Evolutionary conservation across 2,113 vertebrate species (phyloP).

Genomic region (Spheniscus mendiculus): DNA sequence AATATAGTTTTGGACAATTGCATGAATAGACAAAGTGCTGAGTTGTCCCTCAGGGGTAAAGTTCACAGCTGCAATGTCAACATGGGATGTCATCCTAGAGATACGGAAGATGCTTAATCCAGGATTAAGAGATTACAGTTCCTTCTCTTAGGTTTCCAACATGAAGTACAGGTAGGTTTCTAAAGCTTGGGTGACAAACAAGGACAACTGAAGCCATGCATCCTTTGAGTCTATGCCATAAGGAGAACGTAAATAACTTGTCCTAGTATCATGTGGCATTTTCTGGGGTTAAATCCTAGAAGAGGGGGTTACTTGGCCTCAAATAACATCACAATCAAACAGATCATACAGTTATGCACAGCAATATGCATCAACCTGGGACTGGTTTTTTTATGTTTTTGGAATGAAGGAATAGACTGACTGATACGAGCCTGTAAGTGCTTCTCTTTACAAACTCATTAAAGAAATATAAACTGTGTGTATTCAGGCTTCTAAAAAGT

Average conservation of each 20-base stretch:
- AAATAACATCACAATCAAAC: not conserved
- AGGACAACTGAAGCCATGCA: not conserved
- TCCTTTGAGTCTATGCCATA: not conserved
- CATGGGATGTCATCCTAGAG: not conserved
- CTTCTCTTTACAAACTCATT: not conserved
- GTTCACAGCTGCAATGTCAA: not conserved
- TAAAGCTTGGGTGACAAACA: not conserved
- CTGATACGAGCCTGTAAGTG: not conserved
- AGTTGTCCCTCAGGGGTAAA: not conserved
- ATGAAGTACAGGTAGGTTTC: not conserved
- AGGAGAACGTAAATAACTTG: not conserved
- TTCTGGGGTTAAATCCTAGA: not conserved
- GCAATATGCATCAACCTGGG: not conserved
- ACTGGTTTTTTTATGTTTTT: not conserved
- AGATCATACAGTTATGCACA: not conserved
- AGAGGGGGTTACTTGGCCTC: not conserved
- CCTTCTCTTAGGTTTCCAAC: not conserved
- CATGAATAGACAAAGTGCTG: not conserved
- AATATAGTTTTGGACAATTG: not conserved
- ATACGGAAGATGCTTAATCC: not conserved
- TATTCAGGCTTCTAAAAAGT: not conserved
- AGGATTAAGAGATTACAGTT: constrained; percentile 28
- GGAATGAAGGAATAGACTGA: not conserved
- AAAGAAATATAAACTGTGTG: not conserved
- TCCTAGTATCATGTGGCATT: not conserved